Evolutionary conservation across 2,113 vertebrate genomes (phyloP).

Genomic region (Ailuropoda melanoleuca): DNA sequence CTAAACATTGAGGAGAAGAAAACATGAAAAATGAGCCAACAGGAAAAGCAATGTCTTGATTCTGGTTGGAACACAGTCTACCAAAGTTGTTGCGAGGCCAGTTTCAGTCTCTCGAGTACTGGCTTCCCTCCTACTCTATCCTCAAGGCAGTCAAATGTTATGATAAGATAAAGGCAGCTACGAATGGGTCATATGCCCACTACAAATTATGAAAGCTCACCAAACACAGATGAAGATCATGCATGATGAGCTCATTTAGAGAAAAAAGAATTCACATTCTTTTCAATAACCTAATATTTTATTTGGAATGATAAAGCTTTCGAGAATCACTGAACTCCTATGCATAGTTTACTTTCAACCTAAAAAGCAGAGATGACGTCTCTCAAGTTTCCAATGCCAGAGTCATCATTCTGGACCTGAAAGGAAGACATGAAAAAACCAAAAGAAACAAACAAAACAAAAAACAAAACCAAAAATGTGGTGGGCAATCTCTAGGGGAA

Average conservation of each 20-base stretch:
- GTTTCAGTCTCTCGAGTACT: not conserved
- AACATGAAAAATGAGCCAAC: slow-evolving; percentile 37
- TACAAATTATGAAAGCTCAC: slow-evolving; percentile 61
- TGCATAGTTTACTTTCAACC: not conserved
- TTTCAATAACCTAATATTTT: slow-evolving; percentile 42
- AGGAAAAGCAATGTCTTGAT: not conserved
- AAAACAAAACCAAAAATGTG: not conserved
- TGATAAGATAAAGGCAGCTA: slow-evolving; percentile 12
- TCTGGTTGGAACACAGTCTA: not conserved
- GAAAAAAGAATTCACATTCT: not conserved
- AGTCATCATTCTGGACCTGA: not conserved
- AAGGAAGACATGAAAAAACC: not conserved
- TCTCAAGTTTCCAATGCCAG: not conserved
- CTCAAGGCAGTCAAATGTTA: not conserved
- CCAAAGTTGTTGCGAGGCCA: not conserved
- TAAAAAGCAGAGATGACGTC: not conserved
- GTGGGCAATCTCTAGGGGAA: not conserved
- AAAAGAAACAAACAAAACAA: not conserved
- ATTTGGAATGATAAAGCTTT: slow-evolving; percentile 28
- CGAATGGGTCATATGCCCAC: not conserved
- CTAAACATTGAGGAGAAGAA: not conserved
- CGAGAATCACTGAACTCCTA: not conserved
- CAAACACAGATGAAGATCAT: not conserved
- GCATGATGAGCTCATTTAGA: not conserved
- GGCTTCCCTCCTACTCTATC: not conserved